Conservation (phyloP, 2,797 vertebrate species). For the Catamblyrhynchus diadema region DNA sequence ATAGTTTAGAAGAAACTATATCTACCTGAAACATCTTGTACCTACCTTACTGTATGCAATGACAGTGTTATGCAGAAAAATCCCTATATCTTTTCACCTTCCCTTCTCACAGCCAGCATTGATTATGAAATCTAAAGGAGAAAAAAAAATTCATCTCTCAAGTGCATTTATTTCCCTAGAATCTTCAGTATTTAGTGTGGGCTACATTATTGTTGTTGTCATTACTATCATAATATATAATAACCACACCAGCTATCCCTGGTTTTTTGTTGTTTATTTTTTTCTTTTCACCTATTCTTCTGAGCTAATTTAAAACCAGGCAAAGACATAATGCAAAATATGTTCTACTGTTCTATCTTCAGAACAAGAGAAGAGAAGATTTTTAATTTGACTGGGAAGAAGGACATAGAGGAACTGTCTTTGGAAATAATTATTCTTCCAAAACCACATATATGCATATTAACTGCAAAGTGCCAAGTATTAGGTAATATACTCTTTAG, state of each 20-base stretch:
- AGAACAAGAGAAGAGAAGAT: neutral
- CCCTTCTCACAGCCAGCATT: neutral
- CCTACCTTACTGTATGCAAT: neutral
- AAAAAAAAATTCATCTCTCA: neutral
- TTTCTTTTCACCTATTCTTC: neutral
- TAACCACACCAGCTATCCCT: neutral
- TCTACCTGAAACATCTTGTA: neutral
- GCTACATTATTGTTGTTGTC: neutral
- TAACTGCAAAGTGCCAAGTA: neutral
- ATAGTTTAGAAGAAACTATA: neutral
- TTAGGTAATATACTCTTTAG: neutral
- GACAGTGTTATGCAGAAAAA: neutral
- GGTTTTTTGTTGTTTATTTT: neutral
- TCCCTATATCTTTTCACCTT: neutral
- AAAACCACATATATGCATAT: neutral
- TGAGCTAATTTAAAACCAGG: neutral
- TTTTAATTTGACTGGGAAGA: neutral
- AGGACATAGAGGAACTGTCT: neutral
- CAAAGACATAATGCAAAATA: neutral
- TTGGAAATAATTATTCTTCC: slow-evolving; percentile 1
- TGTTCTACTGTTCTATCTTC: neutral
- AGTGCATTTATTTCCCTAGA: neutral
- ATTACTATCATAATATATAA: neutral
- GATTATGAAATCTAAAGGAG: neutral
- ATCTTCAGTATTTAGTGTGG: neutral